Percentiles rank a stretch among this genome's conserved stretches.
phyloP scores from a whole-genome alignment of 2,797 vertebrate species.

The Spinus pinus region DNA sequence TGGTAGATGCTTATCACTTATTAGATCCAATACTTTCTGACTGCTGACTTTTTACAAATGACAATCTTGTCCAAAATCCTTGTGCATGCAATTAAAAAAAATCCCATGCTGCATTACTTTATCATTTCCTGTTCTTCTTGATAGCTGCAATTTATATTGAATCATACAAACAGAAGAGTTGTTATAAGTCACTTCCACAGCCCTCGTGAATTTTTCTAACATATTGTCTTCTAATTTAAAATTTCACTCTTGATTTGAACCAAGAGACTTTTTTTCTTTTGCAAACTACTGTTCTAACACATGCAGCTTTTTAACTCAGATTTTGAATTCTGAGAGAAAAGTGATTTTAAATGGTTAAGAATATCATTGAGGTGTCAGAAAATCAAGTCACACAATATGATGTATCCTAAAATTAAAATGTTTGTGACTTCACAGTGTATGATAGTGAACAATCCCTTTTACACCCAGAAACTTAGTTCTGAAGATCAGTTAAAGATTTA shows the following conservation, averaged over 20 bases:
- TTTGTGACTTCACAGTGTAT: neutral
- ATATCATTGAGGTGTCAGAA: neutral
- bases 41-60: neutral
- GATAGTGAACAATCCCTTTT: neutral
- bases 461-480: neutral
- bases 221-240: neutral
- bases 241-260: neutral
- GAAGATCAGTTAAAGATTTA: neutral
- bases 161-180: neutral
- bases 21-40: neutral
- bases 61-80: neutral
- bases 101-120: neutral
- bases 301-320: neutral
- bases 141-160: neutral
- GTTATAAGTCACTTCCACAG: neutral
- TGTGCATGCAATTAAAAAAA: neutral
- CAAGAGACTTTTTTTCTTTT: neutral
- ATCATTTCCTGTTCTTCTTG: neutral
- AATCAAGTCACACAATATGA: neutral
- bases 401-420: neutral
- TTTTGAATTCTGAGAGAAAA: neutral
- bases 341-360: neutral
- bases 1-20: neutral
- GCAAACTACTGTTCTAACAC: neutral
- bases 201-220: neutral